These are phyloP conservation scores for Hemaris fuciformis DNA, from an alignment of 2,888 invertebrate genomes.

Conservation along the genomic window DNA sequence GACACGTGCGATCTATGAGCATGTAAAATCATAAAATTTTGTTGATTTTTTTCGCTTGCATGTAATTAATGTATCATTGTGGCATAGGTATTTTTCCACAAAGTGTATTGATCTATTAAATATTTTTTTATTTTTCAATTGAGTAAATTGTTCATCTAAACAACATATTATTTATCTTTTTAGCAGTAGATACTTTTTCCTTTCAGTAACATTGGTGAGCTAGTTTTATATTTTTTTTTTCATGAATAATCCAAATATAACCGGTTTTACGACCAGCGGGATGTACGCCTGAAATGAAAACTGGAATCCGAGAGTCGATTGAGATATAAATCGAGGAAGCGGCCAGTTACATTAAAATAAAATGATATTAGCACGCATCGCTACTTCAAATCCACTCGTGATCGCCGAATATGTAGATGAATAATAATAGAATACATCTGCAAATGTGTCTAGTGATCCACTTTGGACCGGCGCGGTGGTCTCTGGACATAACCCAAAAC, in stretches of 20 bases:
- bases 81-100: too few relatives aligned
- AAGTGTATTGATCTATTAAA: too few relatives aligned
- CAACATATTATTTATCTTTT: neutral
- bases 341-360: neutral
- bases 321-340: neutral
- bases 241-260: neutral
- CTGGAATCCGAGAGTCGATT: neutral
- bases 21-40: too few relatives aligned
- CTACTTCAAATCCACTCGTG: neutral
- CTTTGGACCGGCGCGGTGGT: neutral
- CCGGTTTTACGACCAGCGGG: neutral
- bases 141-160: too few relatives aligned
- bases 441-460: neutral
- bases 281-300: neutral
- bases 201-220: neutral
- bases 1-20: too few relatives aligned
- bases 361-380: neutral
- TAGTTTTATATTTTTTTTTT: neutral
- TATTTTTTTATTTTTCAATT: too few relatives aligned
- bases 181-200: neutral
- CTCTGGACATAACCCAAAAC: constrained; percentile 7
- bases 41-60: too few relatives aligned
- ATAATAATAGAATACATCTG: constrained; percentile 7
- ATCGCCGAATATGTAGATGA: constrained; percentile 8
- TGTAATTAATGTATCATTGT: too few relatives aligned